Conservation (phyloP, 2,113 vertebrate genomes). For the Macquaria australasica region DNA sequence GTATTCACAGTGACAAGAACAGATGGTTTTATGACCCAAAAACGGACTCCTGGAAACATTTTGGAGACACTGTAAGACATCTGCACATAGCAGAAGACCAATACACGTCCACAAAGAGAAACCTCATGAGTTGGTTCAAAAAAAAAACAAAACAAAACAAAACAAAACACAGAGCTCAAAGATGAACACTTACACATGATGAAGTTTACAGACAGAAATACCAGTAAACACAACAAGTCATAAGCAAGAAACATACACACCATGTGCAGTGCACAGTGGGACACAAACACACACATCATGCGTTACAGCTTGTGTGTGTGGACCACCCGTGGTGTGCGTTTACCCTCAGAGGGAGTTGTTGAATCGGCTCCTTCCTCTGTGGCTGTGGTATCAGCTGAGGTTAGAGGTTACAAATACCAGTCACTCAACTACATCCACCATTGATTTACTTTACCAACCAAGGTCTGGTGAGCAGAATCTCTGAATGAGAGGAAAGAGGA, state of each 20-base stretch:
- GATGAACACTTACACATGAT: not conserved
- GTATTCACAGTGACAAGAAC: not conserved
- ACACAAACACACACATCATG: conserved; percentile 23
- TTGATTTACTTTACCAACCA: not conserved
- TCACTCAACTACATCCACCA: not conserved
- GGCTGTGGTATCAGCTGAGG: conserved; percentile 42
- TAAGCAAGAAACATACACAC: conserved; percentile 15
- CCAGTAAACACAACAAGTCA: not conserved
- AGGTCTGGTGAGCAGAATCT: not conserved
- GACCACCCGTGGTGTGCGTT: conserved; percentile 26
- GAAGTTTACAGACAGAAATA: conserved; percentile 11
- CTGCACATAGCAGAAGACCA: not conserved
- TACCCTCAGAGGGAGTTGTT: conserved; percentile 38
- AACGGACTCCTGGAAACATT: not conserved
- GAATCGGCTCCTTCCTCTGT: conserved; percentile 7
- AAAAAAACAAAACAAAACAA: not conserved
- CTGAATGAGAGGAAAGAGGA: not conserved
- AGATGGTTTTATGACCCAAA: not conserved
- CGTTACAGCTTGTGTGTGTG: conserved; percentile 16
- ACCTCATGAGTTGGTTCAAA: not conserved
- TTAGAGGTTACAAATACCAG: conserved; percentile 44
- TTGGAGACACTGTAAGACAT: not conserved
- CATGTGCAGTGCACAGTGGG: not conserved
- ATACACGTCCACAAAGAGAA: not conserved
- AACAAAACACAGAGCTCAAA: no score